Base-by-base conservation (phyloP, 2,888 invertebrate species). In the Automeris io region DNA sequence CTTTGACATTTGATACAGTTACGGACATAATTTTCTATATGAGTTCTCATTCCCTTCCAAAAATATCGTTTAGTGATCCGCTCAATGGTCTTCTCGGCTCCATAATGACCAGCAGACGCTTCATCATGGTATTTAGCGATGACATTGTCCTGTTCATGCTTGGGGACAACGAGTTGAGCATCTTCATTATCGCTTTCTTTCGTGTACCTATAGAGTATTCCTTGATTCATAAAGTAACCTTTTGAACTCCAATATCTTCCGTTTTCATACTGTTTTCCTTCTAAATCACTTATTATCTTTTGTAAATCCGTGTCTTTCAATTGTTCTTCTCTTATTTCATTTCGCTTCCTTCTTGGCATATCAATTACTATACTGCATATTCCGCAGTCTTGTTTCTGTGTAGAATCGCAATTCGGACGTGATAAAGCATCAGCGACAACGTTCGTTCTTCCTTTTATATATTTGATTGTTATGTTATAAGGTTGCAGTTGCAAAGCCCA, bases 401-500 rank as follows among this genome's bases (percentile, higher is more conserved):
- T 9, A 11, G 24, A 2, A 2, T 24, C n/a, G 11, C 25, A 25
- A 3, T 6, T 25, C 0, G 61, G 57, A 31, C 73, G 39, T 0
- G 66, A 68, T 2, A 80, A 42, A 1, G 59, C 52, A 42, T 82
- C 79, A 0, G 76, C 78, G 0, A 76, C 47, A 1, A 57, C 52
- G 43, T 80, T 73, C 1, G 46, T 43, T 21, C 44, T 52, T 1
- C 78, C 77, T 0, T 61, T 62, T 1, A 51, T 50, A 41, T 80
- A 77, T 11, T 54, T 44, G 1, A 78, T 60, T 0, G 51, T 49
- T 6, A 77, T 48, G 22, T 75, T 54, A 42, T 63, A 76, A 0
- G 57, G 47, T 42, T 75, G 68, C 1, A 86, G 41, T 3, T 41
- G 37, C 2, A 81, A 36, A 0, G 69, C 68, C 82, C 81, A 86